phyloP scores from a whole-genome alignment of 2,113 vertebrate species.

The Cettia cetti region DNA sequence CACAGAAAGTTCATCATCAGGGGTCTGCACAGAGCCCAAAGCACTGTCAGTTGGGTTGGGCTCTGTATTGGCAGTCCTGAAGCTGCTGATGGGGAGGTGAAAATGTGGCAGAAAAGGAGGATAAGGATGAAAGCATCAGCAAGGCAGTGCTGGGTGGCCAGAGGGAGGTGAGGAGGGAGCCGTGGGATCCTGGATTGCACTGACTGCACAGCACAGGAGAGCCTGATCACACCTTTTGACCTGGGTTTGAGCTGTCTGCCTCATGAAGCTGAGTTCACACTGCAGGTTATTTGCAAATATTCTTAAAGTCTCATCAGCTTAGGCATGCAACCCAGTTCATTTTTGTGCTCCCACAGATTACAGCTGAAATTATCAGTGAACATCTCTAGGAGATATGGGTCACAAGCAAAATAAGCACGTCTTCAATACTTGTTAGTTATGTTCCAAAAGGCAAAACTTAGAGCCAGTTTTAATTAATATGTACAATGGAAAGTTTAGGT shows the following conservation, averaged over 20 bases:
- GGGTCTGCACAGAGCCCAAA: background rate
- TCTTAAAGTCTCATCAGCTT: background rate
- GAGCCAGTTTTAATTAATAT: background rate
- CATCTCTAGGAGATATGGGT: background rate
- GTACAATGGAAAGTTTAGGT: background rate
- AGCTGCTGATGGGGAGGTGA: background rate
- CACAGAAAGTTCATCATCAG: background rate
- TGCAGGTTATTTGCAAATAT: background rate
- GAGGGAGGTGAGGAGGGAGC: background rate
- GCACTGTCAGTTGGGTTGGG: background rate
- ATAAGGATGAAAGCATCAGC: background rate
- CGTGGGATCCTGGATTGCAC: background rate
- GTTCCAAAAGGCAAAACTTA: background rate
- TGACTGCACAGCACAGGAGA: background rate
- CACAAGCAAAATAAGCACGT: background rate
- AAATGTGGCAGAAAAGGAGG: background rate
- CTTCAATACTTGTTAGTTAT: background rate
- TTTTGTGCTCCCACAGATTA: background rate
- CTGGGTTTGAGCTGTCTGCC: background rate
- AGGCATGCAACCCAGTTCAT: background rate
- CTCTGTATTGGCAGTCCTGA: background rate
- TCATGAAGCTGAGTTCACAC: background rate
- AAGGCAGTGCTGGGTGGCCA: background rate
- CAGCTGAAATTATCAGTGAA: background rate
- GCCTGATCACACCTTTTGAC: background rate